Base-by-base conservation (phyloP, 2,113 vertebrate genomes). In the Antechinus stuartii region DNA sequence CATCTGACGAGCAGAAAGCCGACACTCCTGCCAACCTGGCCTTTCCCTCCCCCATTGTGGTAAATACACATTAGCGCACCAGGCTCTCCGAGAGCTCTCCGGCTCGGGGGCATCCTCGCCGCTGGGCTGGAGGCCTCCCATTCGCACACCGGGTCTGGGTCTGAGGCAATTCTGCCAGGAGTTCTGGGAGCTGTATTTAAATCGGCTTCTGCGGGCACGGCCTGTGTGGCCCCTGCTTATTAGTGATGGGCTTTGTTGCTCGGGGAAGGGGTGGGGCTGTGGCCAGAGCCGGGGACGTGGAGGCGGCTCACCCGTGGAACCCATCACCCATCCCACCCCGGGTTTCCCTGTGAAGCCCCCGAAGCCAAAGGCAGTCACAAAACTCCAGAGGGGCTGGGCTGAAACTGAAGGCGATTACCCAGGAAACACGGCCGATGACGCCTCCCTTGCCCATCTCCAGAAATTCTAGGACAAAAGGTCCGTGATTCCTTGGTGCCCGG, bases 401-500 rank as follows among this genome's bases (percentile, higher is more conserved):
- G 14, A 0, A 35, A 89, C 9, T 0, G 16, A 27, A 3, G 6
- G 92, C 91, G 91, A 54, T 84, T 54, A 23, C 9, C 47, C 93
- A 46, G 25, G 61, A 46, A 50, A 54, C 54, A 50, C 0, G 0
- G 93, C 46, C 22, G 26, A 0, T 19, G 92, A 19, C 23, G 30
- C 11, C 54, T 49, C 30, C 8, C 30, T n/a, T 6, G 10, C 91
- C 90, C 92, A 91, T 26, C 25, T 10, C 56, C 26, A 92, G 92
- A 61, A 91, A 97, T 91, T 95, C 96, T 93, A 26, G 42, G 91
- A 97, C 96, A 97, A 98, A 96, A 96, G 96, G 95, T 84, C 2
- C 0, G 0, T 0, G 11, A 56, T 93, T 95, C 55, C 89, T 22
- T 84, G 0, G 55, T 94, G 24, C 52, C 93, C 0, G 0, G 96